Evolutionary conservation across 2,888 invertebrate species (phyloP).

Genomic region (Andrena chrysosceles): DNA sequence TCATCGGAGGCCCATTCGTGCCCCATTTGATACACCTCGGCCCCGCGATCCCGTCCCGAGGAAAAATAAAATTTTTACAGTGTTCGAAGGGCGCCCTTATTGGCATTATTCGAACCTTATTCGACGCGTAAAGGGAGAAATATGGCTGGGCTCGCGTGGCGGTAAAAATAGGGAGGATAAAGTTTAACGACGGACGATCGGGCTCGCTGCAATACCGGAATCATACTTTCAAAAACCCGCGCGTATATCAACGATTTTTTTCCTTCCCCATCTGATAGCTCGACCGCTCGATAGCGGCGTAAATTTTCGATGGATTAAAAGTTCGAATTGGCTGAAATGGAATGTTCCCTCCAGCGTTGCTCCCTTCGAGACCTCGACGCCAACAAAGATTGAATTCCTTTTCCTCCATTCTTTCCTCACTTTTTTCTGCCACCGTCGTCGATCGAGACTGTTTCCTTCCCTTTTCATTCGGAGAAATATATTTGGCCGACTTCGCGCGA

Average conservation of each 20-base stretch:
- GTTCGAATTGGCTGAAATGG: neutral
- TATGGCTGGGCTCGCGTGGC: conserved; percentile 10
- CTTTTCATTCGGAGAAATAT: conserved; percentile 44
- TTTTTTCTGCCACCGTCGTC: neutral
- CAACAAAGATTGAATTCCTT: conserved; percentile 26
- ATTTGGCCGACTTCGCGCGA: conserved; percentile 26
- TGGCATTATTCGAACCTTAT: conserved; percentile 43
- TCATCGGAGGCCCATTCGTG: conserved; percentile 29
- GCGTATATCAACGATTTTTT: neutral
- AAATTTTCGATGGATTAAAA: conserved; percentile 24
- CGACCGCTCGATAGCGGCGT: neutral
- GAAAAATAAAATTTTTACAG: conserved; percentile 58
- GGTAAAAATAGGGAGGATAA: conserved; percentile 30
- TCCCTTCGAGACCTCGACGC: neutral
- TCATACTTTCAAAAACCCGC: conserved; percentile 22
- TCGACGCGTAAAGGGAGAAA: conserved; percentile 15
- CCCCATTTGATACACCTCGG: conserved; percentile 19
- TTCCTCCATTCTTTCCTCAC: neutral
- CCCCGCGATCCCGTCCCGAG: neutral
- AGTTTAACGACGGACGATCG: conserved; percentile 28
- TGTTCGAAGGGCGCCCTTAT: conserved; percentile 24
- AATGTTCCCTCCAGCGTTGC: neutral
- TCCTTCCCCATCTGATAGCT: too few relatives aligned
- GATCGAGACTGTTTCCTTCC: conserved; percentile 10
- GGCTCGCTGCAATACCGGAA: conserved; percentile 5